Evolutionary conservation across 2,888 invertebrate genomes (phyloP), one percentile per base, ranked within the genome.

Genomic region (Synergus laeviventris): DNA sequence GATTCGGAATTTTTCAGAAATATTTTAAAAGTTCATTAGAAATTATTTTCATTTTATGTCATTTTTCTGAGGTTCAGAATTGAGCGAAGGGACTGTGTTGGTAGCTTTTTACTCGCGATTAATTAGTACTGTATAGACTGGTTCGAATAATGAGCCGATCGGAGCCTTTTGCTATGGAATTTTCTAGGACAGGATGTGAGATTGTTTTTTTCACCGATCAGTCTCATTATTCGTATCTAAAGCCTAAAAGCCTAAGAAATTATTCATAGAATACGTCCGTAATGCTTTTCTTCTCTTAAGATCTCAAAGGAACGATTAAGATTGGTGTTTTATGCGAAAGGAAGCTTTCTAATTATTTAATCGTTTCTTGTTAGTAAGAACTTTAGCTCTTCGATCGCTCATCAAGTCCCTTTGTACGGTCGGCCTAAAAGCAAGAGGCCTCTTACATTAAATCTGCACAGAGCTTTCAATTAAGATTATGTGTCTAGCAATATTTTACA

Each of bases 241-340:
- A 70, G 31, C 31, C 54, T 76, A 79, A 80, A 73, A 76, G 21
- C 54, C 78, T 76, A 66, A 77, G 76, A 79, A 76, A 80, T 82
- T 78, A 80, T 79, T 81, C 78, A 81, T 78, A 79, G 80, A 80
- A 78, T 80, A 81, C 79, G 82, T 81, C 80, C 80, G 79, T 78
- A 78, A 82, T 78, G 78, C 79, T 78, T 81, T 80, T 80, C 79
- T 81, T 79, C 80, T 78, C 73, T 81, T 79, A 78, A 81, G 78
- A 80, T 80, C 78, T 80, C 78, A 75, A 74, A 78, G 74, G 78
- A 75, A 79, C 78, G 77, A 76, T 39, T 81, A 81, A 79, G 77
- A 82, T 82, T 80, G 78, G 60, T 81, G 5, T 24, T 82, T 80
- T 79, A 54, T 81, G 14, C 12, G 59, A 59, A 59, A 59, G 54